phyloP scores from a whole-genome alignment of 2,888 invertebrate genomes.

The Lysandra bellargus region DNA sequence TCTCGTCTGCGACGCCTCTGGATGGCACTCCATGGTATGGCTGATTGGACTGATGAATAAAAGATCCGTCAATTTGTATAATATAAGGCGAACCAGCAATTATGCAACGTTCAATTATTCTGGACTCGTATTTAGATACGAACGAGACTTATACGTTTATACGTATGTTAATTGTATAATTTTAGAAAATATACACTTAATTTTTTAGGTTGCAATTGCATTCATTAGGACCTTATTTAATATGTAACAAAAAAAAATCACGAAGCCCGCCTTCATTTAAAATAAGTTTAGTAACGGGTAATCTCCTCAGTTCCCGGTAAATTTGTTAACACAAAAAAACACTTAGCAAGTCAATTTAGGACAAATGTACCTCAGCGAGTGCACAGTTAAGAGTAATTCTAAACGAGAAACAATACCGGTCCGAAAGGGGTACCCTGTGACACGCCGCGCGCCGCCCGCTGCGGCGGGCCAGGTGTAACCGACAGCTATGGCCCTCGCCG shows the following conservation, averaged over 20 bases:
- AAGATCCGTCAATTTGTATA: slow-evolving; percentile 76
- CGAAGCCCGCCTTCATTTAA: too few relatives aligned
- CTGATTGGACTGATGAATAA: slow-evolving; percentile 77
- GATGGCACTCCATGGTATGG: slow-evolving; percentile 65
- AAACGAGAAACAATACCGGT: slow-evolving; percentile 39
- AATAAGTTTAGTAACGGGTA: neutral
- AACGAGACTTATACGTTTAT: slow-evolving; percentile 20
- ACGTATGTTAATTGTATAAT: slow-evolving; percentile 17
- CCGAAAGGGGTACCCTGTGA: slow-evolving; percentile 39
- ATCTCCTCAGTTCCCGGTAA: neutral
- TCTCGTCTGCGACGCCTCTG: slow-evolving; percentile 67
- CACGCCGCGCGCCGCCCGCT: slow-evolving; percentile 39
- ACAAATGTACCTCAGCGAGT: neutral
- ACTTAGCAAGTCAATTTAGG: neutral
- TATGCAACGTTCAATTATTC: slow-evolving; percentile 67
- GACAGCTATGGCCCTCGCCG: slow-evolving; percentile 60
- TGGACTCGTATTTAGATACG: slow-evolving; percentile 37
- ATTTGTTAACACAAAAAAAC: neutral
- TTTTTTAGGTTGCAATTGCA: neutral
- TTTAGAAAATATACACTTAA: neutral
- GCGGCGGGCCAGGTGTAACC: slow-evolving; percentile 45
- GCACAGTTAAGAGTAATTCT: slow-evolving; percentile 32
- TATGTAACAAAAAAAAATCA: too few relatives aligned
- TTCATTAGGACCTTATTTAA: neutral
- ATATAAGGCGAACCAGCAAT: slow-evolving; percentile 60